A percentile compares a stretch with the other conserved stretches of the same genome.
These are phyloP conservation scores for Torymus tubicola DNA, from an alignment of 2,888 invertebrate genomes.

Conservation along the genomic window DNA sequence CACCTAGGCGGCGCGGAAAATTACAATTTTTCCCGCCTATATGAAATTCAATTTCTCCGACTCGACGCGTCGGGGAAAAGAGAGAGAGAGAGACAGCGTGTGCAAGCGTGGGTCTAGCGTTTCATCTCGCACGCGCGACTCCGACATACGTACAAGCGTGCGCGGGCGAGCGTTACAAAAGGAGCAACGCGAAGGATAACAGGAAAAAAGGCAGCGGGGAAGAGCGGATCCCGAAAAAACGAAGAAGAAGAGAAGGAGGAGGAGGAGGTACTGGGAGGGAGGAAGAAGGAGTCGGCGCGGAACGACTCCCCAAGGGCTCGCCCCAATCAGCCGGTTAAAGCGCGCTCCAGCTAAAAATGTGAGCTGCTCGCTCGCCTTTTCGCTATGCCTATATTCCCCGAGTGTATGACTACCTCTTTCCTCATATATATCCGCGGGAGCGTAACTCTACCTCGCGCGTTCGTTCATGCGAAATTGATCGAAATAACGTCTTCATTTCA, in stretches of 20 bases:
- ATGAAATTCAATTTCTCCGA: conserved; percentile 64
- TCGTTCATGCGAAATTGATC: conserved; percentile 53
- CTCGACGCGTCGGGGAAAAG: conserved; percentile 37
- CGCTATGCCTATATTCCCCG: neutral
- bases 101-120: conserved; percentile 30
- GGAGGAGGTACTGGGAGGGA: conserved; percentile 1
- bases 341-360: conserved; percentile 64
- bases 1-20: conserved; percentile 56
- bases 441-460: conserved; percentile 10
- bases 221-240: neutral
- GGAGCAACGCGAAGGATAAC: neutral
- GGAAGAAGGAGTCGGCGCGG: conserved; percentile 40
- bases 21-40: conserved; percentile 64
- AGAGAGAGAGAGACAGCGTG: conserved; percentile 15
- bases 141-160: neutral
- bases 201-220: conserved; percentile 2
- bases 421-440: neutral
- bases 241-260: conserved; percentile 32
- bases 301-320: conserved; percentile 71
- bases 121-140: conserved; percentile 52
- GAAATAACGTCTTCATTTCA: conserved; percentile 53
- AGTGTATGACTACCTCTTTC: neutral
- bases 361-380: conserved; percentile 30
- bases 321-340: conserved; percentile 71
- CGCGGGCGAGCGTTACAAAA: neutral